Evolutionary conservation across 2,888 invertebrate species (phyloP), one percentile per base, ranked within the genome.

Genomic region (Entomobrya proxima): DNA sequence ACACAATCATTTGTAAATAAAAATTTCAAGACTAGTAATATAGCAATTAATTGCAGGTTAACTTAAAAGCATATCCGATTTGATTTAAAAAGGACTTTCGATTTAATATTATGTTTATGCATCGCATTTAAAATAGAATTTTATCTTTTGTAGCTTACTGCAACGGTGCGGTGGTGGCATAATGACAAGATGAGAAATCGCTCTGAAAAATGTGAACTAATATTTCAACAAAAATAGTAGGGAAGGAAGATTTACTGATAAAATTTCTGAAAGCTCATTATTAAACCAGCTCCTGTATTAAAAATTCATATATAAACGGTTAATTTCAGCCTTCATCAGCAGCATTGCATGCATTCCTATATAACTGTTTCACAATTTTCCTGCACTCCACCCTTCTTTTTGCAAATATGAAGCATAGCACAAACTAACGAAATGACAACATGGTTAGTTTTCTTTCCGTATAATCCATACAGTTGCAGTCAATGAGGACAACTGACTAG

Each of bases 401-500:
- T 69, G 40, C 37, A 40, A 69, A 69, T 37, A 69, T 69, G 69
- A 69, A 69, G 69, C 69, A 69, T 13, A 44, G 15, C 44, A 74
- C 13, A 32, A 50, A 32, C 74, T 18, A 50, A 74, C 50, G 47
- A 74, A n/a, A n/a, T n/a, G n/a, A 74, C 74, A 55, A 58, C 15
- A 30, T 47, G 67, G 5, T 35, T 74, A 27, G 11, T 72, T 55
- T 55, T 55, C 47, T 27, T 21, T 40, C 32, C 30, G 67, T 11
- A 18, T 81, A 47, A 64, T 80, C 80, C 72, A 82, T 76, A 77
- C 80, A 76, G 75, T 69, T 85, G 80, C 75, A 85, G 76, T 85
- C 85, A 27, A 52, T 85, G 7, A 55, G 75, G 69, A 76, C 80
- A 85, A 85, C 80, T 80, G 85, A 85, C 85, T 85, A 80, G 80